Evolutionary conservation across 2,888 invertebrate genomes (phyloP), one percentile per base, ranked within the genome.

Genomic region (Dorcus hopei): DNA sequence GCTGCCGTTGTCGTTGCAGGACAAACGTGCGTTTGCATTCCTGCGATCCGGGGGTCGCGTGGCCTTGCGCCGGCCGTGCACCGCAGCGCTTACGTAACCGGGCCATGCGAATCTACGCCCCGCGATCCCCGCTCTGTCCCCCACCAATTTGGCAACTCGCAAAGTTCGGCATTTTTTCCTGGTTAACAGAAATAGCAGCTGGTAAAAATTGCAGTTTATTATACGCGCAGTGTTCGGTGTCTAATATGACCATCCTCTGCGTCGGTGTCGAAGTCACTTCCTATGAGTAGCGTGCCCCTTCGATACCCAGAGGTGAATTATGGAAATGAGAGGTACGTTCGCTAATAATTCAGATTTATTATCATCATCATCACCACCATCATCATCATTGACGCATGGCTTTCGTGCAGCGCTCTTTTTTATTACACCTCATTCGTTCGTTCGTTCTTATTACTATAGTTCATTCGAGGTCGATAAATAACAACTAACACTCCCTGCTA

Each of bases 181-280:
- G 77, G 76, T 77, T 77, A 73, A 74, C 75, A 74, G 76, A 76
- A 77, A 75, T 77, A 76, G 75, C 73, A 74, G 72, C 74, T 73
- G 76, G 74, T 49, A 72, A 71, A 74, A 67, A 74, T 65, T 65
- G 63, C 65, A 65, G 62, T 64, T 62, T 50, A 19, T 56, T 50
- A 45, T 56, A 43, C 56, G 51, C 56, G 56, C 50, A 43, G 56
- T 50, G 50, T 55, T 38, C 45, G 51, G 7, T 52, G 38, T 43
- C 33, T 43, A 33, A 45, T 33, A 43, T 52, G 43, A 39, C 38
- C 38, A 39, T 26, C 6, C 42, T 40, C 38, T 39, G 38, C 40
- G 42, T 54, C 39, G 49, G 41, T 49, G 43, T 39, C 43, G 53
- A 11, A 42, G 49, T 53, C 53, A 45, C 53, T 53, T 41, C 53